Evolutionary conservation across 2,888 invertebrate species (phyloP).

Genomic region (Perizoma affinitatum): DNA sequence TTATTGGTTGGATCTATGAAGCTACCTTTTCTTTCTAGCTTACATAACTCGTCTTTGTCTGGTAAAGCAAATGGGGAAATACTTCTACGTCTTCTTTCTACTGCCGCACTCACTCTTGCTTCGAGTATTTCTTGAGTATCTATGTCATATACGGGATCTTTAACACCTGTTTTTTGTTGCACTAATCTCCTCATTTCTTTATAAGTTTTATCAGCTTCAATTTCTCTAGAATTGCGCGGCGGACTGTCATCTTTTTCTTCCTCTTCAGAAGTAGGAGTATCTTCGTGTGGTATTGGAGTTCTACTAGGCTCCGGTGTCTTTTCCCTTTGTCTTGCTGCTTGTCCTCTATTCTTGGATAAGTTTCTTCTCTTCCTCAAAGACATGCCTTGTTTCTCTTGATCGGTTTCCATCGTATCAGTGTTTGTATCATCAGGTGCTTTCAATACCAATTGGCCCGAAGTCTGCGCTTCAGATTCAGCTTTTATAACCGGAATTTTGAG

Average conservation of each 20-base stretch:
- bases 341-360: constrained; percentile 82
- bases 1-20: constrained; percentile 80
- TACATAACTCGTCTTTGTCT: constrained; percentile 65
- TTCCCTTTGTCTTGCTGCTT: constrained; percentile 75
- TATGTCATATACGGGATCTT: constrained; percentile 77
- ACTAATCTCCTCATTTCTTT: constrained; percentile 79
- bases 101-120: constrained; percentile 70
- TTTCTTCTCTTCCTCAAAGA: constrained; percentile 85
- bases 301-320: constrained; percentile 80
- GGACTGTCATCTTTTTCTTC: constrained; percentile 60
- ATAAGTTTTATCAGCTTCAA: constrained; percentile 78
- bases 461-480: constrained; percentile 69
- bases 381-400: constrained; percentile 75
- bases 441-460: constrained; percentile 54
- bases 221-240: constrained; percentile 66
- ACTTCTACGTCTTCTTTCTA: constrained; percentile 77
- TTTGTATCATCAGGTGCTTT: constrained; percentile 55
- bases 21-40: constrained; percentile 74
- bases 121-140: constrained; percentile 75
- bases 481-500: constrained; percentile 63
- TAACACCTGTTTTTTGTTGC: constrained; percentile 64
- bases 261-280: constrained; percentile 86
- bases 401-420: constrained; percentile 61
- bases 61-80: constrained; percentile 80
- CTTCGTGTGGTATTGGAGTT: constrained; percentile 81